Base-by-base conservation (phyloP, 2,888 invertebrate species). In the Protodeltote pygarga region DNA sequence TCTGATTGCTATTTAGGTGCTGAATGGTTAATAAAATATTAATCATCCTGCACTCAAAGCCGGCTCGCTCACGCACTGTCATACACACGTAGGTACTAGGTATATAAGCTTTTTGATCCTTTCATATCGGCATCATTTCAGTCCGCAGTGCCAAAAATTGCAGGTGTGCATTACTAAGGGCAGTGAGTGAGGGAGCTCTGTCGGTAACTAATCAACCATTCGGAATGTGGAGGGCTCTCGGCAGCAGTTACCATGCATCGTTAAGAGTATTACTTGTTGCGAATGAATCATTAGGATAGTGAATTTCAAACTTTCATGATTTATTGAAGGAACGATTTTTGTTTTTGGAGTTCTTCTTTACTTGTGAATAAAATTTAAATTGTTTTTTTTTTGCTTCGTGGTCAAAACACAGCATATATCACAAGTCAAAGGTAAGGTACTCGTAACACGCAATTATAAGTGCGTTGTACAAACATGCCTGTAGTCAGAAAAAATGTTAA, bases 201-300 rank as follows among this genome's bases (percentile, higher is more conserved):
- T 45, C 52, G 37, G 27, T 29, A 31, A 49, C 78, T 83, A 84
- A 84, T 83, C 80, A 81, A 79, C 79, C 75, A 71, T 71, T 49
- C 55, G 79, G 75, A 77, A 81, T 75, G 75, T 68, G 71, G 66
- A 73, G 75, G 60, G 72, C 72, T 51, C 72, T 73, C 66, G 52
- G 52, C 58, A 65, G 60, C 57, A 40, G 59, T 52, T 46, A 60
- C 48, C 40, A 50, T 50, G 44, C 42, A 53, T 24, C 49, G 45
- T 49, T 57, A 64, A 64, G 49, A 48, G 54, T 42, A 60, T 58
- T 53, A 50, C 63, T 67, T 57, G 55, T 62, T 60, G 60, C 50
- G 14, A 65, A 54, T 37, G 35, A 31, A 33, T 55, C 51, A 62
- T 67, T 58, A 54, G 24, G 32, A 29, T 19, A 20, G 16, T 25